Evolutionary conservation across 2,113 vertebrate species (phyloP), one percentile per base, ranked within the genome.

Genomic region (Tetraodon nigroviridis): DNA sequence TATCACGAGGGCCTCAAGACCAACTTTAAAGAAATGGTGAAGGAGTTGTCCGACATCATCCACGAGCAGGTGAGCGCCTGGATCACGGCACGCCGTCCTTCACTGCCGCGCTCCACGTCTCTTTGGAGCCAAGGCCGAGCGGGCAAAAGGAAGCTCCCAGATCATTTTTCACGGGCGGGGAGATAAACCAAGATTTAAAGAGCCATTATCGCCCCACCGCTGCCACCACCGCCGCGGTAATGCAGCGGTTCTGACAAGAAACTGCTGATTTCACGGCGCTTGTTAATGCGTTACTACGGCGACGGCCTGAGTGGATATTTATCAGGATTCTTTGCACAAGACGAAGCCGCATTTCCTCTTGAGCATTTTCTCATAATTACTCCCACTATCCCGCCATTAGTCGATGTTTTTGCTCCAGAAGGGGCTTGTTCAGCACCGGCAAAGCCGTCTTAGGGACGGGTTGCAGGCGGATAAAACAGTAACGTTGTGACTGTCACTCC

Each of bases 21-120:
- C 68, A 98, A 98, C 83, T 99, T 98, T 45, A 94, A 92, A 83
- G 94, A 95, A 40, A 96, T 99, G 95, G 96, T 97, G 37, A 98
- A 96, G 75, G 95, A 99, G 71, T 89, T 99, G 13, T 97, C 96
- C 0, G 94, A 98, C 42, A 97, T 99, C 86, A 97, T 96, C 76
- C 94, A 97, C 0, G 97, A 99, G 49, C 94, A 95, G 96, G 97
- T 87, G 67, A 58, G n/a, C 15, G 2, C 14, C n/a, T 2, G 15
- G 5, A 1, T 7, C 0, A 5, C 7, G 6, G 15, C 6, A 6
- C 8, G 8, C 8, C 6, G 29, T 1, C 11, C 2, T 11, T 37
- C 8, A 4, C 1, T 12, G 10, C 12, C 11, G 4, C 8, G 32
- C 8, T 37, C 12, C 3, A 37, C 12, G 32, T 12, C 32, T 37